Conservation (phyloP, 1,140 invertebrate genomes). For the Rhopalosiphum padi region DNA sequence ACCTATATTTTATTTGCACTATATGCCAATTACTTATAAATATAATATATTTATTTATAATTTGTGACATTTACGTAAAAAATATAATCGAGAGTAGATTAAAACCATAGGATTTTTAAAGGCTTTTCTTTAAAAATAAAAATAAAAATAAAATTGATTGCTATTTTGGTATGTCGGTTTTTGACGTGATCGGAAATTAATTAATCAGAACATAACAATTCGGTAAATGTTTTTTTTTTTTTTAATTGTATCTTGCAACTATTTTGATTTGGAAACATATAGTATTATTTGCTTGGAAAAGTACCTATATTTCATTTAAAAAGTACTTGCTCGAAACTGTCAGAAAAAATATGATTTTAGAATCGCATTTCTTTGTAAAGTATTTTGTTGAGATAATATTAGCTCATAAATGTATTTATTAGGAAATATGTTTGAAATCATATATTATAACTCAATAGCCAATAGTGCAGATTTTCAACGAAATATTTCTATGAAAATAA, state of each 20-base stretch:
- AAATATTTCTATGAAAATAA: not conserved
- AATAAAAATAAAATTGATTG: too few species aligned
- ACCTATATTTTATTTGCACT: not conserved
- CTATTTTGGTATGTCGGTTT: too few species aligned
- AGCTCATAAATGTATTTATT: not conserved
- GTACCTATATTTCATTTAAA: not conserved
- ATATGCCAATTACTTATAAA: not conserved
- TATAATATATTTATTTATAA: not conserved
- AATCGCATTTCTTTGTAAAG: not conserved
- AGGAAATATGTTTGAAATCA: not conserved
- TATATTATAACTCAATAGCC: not conserved
- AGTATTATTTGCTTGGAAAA: not conserved
- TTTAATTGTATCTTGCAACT: not conserved
- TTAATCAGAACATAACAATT: not conserved
- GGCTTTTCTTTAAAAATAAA: too few species aligned
- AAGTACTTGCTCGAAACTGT: not conserved
- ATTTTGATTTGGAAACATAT: not conserved
- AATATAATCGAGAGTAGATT: too few species aligned
- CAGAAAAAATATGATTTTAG: not conserved
- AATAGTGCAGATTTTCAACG: not conserved
- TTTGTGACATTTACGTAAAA: not conserved
- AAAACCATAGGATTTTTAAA: too few species aligned
- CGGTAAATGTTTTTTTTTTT: not conserved
- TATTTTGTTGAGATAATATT: not conserved
- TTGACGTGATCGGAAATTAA: not conserved